Evolutionary conservation across 2,888 invertebrate genomes (phyloP).

Genomic region (Melinaea menophilus): DNA sequence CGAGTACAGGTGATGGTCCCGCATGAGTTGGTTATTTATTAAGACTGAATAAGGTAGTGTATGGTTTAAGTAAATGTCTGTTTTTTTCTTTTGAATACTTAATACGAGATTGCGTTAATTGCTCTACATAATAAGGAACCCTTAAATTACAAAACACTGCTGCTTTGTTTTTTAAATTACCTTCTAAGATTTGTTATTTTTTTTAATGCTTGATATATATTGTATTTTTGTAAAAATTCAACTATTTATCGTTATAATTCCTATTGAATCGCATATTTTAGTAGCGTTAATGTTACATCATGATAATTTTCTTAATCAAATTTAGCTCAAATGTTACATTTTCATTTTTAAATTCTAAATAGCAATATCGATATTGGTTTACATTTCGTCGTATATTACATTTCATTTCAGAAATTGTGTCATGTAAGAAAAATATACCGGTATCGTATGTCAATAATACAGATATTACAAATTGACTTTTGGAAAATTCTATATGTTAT

Average conservation of each 20-base stretch:
- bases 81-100: too few species aligned
- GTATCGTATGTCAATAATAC: not conserved
- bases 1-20: not conserved
- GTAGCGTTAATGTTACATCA: not conserved
- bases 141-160: too few species aligned
- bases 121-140: too few species aligned
- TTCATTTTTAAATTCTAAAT: not conserved
- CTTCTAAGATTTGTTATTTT: too few species aligned
- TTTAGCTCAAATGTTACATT: not conserved
- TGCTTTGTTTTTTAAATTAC: too few species aligned
- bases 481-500: not conserved
- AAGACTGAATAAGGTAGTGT: too few species aligned
- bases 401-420: not conserved
- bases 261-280: not conserved
- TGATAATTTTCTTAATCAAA: not conserved
- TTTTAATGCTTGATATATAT: too few species aligned
- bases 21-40: not conserved
- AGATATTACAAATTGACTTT: not conserved
- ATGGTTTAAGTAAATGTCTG: too few species aligned
- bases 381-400: not conserved
- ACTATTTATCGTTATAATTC: not conserved
- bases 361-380: not conserved
- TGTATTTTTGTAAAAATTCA: too few species aligned
- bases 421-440: not conserved
- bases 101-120: too few species aligned